phyloP scores from a whole-genome alignment of 1,140 invertebrate species.

The Philaenus spumarius region DNA sequence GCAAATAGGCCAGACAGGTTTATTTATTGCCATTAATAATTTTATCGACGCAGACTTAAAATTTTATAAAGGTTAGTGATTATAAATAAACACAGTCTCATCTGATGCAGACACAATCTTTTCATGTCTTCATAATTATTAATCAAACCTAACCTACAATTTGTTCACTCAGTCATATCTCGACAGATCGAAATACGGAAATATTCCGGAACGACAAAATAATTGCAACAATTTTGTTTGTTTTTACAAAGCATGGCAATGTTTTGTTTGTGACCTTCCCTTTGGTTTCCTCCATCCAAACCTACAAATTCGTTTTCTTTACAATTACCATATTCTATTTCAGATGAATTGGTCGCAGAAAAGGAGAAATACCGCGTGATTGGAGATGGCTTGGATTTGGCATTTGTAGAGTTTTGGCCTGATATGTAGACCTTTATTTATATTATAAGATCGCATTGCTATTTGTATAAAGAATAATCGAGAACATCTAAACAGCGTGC shows the following conservation, averaged over 20 bases:
- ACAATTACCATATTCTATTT: constrained; percentile 36
- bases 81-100: too few relatives aligned
- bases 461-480: not conserved
- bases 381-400: constrained; percentile 97
- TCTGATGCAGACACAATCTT: too few relatives aligned
- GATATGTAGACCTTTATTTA: not conserved
- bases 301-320: constrained; percentile 5
- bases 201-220: not conserved
- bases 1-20: too few relatives aligned
- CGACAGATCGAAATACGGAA: too few relatives aligned
- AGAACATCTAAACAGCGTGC: not conserved
- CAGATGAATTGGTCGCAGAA: constrained; percentile 97
- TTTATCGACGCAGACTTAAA: too few relatives aligned
- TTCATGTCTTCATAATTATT: too few relatives aligned
- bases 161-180: too few relatives aligned
- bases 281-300: constrained; percentile 1
- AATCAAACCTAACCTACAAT: too few relatives aligned
- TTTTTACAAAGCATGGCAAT: not conserved
- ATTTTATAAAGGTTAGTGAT: too few relatives aligned
- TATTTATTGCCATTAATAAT: too few relatives aligned
- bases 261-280: not conserved
- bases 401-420: constrained; percentile 86
- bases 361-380: constrained; percentile 99
- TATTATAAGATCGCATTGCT: not conserved
- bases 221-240: not conserved